These are phyloP conservation scores for Drosophila monieri DNA, from an alignment of 2,888 invertebrate species.

Conservation along the genomic window DNA sequence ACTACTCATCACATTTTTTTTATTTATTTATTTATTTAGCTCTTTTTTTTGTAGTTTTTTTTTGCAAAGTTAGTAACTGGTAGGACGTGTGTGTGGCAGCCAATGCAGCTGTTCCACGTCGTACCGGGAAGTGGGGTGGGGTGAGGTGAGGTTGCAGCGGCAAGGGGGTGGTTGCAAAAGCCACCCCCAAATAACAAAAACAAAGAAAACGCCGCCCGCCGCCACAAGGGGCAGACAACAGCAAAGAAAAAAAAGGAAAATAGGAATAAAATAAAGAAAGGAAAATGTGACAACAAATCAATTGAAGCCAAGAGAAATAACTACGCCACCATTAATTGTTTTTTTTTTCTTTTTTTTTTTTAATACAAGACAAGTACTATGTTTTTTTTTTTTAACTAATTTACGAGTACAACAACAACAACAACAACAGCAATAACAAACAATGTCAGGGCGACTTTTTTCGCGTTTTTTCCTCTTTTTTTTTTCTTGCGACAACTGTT, in stretches of 20 bases:
- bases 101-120: constrained; percentile 33
- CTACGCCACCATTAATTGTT: not conserved
- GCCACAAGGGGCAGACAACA: constrained; percentile 1
- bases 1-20: not conserved
- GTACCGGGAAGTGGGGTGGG: not conserved
- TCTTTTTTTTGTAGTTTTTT: not conserved
- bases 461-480: not conserved
- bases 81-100: constrained; percentile 23
- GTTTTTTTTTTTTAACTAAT: constrained; percentile 14
- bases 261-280: not conserved
- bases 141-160: not conserved
- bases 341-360: not conserved
- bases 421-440: constrained; percentile 34
- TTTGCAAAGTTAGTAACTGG: constrained; percentile 2
- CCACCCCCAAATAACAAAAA: constrained; percentile 24
- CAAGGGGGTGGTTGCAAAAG: constrained; percentile 12
- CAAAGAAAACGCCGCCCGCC: constrained; percentile 6
- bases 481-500: constrained; percentile 6
- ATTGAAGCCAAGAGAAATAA: constrained; percentile 14
- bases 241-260: not conserved
- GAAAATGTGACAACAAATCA: constrained; percentile 20
- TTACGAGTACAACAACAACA: constrained; percentile 24
- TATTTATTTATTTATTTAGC: no score
- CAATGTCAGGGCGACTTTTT: constrained; percentile 14
- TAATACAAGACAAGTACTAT: not conserved